phyloP scores from a whole-genome alignment of 1,140 invertebrate genomes.

The Neomicropteryx cornuta region DNA sequence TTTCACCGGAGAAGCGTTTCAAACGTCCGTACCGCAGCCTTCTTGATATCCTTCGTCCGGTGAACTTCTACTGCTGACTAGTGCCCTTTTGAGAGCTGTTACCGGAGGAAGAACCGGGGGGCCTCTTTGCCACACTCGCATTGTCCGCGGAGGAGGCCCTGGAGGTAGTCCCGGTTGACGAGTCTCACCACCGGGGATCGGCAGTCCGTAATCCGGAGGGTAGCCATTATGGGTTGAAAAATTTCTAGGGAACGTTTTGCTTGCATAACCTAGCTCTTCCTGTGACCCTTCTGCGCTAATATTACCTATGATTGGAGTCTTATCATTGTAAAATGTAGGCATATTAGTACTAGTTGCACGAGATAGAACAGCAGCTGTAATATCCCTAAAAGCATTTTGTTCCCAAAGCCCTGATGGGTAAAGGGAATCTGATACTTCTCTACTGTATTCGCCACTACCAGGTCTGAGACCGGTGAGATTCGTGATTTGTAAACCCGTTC shows the following conservation, averaged over 20 bases:
- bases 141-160: slow-evolving; percentile 52
- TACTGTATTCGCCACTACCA: slow-evolving; percentile 56
- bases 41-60: slow-evolving; percentile 87
- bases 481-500: slow-evolving; percentile 17
- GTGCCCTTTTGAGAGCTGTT: slow-evolving; percentile 64
- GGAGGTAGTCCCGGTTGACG: slow-evolving; percentile 23
- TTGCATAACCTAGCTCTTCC: slow-evolving; percentile 21
- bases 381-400: slow-evolving; percentile 34
- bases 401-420: slow-evolving; percentile 63
- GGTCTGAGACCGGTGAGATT: slow-evolving; percentile 25
- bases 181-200: slow-evolving; percentile 41
- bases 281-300: slow-evolving; percentile 23
- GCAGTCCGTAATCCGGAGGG: slow-evolving; percentile 67
- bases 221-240: slow-evolving; percentile 42
- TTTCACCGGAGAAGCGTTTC: too few species aligned
- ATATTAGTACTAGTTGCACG: slow-evolving; percentile 58
- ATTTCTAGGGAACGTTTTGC: too few species aligned
- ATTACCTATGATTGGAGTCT: slow-evolving; percentile 41
- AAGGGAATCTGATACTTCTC: slow-evolving; percentile 53
- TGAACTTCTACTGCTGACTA: slow-evolving; percentile 67
- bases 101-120: slow-evolving; percentile 73
- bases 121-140: slow-evolving; percentile 75
- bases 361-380: slow-evolving; percentile 40
- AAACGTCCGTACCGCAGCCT: slow-evolving; percentile 84
- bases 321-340: slow-evolving; percentile 46